A percentile compares a stretch with the other conserved stretches of the same genome.
These are phyloP conservation scores for Lacerta viridis DNA, from an alignment of 2,797 vertebrate genomes.

Conservation along the genomic window DNA sequence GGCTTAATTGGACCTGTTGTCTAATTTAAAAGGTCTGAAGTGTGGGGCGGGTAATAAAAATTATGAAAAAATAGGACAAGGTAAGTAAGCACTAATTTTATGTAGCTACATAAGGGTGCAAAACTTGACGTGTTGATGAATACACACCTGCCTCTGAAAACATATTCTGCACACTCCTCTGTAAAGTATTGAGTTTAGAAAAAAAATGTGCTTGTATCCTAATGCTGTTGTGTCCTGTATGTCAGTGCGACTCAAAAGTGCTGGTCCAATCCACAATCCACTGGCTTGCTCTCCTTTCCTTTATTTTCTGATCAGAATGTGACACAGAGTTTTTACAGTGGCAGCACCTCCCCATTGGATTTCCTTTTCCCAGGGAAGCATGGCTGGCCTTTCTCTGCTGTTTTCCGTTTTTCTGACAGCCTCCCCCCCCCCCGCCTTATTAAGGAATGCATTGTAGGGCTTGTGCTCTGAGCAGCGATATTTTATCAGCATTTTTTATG, in stretches of 20 bases:
- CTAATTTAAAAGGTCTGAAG: slow-evolving; percentile 2
- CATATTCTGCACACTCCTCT: neutral
- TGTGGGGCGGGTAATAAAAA: neutral
- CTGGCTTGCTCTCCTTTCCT: neutral
- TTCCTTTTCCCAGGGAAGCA: neutral
- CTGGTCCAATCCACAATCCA: too few species aligned
- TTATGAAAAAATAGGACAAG: neutral
- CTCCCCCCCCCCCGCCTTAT: neutral
- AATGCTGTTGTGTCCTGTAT: neutral
- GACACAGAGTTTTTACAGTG: neutral
- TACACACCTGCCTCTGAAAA: neutral
- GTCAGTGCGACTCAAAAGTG: neutral
- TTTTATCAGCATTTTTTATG: neutral
- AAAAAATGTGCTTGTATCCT: neutral
- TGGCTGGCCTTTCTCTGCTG: neutral
- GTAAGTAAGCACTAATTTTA: neutral
- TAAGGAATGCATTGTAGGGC: neutral
- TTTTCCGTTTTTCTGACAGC: neutral
- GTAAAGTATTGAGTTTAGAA: neutral
- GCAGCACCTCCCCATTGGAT: neutral
- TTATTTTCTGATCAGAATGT: neutral
- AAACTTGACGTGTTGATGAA: neutral
- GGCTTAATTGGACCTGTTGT: neutral
- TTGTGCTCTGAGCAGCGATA: neutral
- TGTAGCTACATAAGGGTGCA: neutral